A percentile compares a stretch with the other conserved stretches of the same genome.
These are phyloP conservation scores for Microcebus murinus DNA, from an alignment of 2,113 vertebrate genomes.

Conservation along the genomic window DNA sequence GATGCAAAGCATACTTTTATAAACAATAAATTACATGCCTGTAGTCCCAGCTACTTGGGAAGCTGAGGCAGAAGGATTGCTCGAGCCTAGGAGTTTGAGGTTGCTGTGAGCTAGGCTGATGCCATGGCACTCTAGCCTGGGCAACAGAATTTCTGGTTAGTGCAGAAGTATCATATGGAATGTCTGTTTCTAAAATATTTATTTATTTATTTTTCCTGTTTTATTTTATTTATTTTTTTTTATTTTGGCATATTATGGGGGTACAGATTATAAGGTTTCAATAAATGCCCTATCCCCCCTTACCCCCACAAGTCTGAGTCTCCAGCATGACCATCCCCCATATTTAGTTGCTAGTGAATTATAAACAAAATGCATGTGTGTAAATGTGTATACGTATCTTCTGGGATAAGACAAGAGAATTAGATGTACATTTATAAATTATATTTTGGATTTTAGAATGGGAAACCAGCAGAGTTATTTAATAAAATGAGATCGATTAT, in stretches of 20 bases:
- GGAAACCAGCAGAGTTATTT: not conserved
- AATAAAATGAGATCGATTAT: slow-evolving; percentile 27
- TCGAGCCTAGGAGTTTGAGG: no score
- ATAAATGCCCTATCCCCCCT: no score
- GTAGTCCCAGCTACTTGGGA: no score
- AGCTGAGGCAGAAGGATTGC: no score
- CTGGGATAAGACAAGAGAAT: not conserved
- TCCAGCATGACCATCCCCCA: not conserved
- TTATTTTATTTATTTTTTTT: no score
- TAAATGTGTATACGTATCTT: not conserved
- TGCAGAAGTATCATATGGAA: not conserved
- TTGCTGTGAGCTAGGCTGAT: no score
- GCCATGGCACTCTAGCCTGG: no score
- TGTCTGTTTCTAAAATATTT: slow-evolving; percentile 9
- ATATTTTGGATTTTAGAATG: not conserved
- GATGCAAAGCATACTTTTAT: slow-evolving; percentile 9
- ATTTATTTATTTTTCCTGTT: no score
- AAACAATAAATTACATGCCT: not conserved
- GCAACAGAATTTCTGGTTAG: not conserved
- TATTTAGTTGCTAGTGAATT: not conserved
- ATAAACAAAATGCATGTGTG: not conserved
- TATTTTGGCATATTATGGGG: no score
- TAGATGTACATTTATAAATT: slow-evolving; percentile 1
- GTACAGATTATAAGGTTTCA: no score
- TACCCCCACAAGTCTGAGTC: no score